A percentile compares a stretch with the other conserved stretches of the same genome.
Evolutionary conservation across 2,113 vertebrate genomes (phyloP).

Genomic region (Syrrhaptes paradoxus): DNA sequence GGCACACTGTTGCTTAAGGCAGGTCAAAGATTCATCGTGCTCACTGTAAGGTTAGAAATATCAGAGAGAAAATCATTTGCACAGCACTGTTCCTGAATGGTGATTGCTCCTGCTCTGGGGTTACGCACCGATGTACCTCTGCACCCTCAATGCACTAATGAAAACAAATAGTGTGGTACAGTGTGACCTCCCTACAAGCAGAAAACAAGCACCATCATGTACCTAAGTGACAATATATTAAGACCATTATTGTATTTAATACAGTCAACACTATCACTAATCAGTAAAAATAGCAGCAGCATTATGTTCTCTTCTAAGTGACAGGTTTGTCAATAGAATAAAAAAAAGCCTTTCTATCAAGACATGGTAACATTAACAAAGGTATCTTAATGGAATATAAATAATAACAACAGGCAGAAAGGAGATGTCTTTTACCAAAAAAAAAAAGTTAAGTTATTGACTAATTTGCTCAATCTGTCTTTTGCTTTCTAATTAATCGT

Average conservation of each 20-base stretch:
- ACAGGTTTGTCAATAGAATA: constrained; percentile 1
- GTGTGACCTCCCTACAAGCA: not conserved
- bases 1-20: not conserved
- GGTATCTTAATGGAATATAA: not conserved
- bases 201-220: not conserved
- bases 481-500: constrained; percentile 17
- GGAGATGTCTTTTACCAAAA: not conserved
- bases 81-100: not conserved
- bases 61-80: not conserved
- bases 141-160: not conserved
- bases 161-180: not conserved
- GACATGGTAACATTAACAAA: not conserved
- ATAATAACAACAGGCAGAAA: not conserved
- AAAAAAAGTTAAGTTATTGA: not conserved
- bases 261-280: not conserved
- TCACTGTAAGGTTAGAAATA: not conserved
- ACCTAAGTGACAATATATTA: constrained; percentile 13
- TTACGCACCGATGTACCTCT: not conserved
- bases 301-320: not conserved
- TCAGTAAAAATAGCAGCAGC: not conserved
- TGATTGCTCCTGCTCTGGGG: not conserved
- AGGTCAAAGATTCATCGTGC: not conserved
- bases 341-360: not conserved
- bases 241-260: not conserved
- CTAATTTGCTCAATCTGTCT: constrained; percentile 35